Percentiles rank a stretch among this genome's conserved stretches.
Conservation (phyloP, 2,888 invertebrate species). For the Pristionchus japonicus region DNA sequence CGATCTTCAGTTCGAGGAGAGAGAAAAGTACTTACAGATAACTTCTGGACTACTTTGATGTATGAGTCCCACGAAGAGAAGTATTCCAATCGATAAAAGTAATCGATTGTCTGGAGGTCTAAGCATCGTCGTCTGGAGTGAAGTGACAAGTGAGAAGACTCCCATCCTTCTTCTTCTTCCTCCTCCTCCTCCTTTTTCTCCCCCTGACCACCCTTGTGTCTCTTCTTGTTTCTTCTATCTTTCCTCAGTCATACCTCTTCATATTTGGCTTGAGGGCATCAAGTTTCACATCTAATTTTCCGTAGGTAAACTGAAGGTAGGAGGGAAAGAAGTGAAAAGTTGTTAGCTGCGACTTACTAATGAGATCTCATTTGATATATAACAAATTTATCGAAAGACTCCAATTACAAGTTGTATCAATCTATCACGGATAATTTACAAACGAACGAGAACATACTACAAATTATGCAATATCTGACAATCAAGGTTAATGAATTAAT, state of each 20-base stretch:
- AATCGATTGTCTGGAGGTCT: background rate
- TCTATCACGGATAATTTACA: background rate
- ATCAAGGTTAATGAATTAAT: background rate
- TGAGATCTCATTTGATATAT: background rate
- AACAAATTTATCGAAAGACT: background rate
- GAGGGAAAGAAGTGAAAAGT: background rate
- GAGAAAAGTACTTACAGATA: slow-evolving; percentile 33
- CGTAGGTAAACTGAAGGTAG: slow-evolving; percentile 2
- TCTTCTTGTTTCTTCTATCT: background rate
- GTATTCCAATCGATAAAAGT: background rate
- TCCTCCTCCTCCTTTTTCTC: background rate
- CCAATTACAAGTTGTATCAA: background rate
- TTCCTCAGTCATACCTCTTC: slow-evolving; percentile 25
- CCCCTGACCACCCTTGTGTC: background rate
- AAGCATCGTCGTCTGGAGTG: background rate
- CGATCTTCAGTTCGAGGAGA: background rate
- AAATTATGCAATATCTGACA: slow-evolving; percentile 6
- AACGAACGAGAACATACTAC: background rate
- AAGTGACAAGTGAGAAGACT: background rate
- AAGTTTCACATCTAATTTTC: slow-evolving; percentile 35
- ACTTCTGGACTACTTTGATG: background rate
- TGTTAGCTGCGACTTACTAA: background rate
- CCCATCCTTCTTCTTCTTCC: background rate
- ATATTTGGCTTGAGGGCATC: slow-evolving; percentile 33
- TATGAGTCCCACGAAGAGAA: background rate